Base-by-base conservation (phyloP, 2,797 vertebrate genomes). In the Benthosema pterotum region DNA sequence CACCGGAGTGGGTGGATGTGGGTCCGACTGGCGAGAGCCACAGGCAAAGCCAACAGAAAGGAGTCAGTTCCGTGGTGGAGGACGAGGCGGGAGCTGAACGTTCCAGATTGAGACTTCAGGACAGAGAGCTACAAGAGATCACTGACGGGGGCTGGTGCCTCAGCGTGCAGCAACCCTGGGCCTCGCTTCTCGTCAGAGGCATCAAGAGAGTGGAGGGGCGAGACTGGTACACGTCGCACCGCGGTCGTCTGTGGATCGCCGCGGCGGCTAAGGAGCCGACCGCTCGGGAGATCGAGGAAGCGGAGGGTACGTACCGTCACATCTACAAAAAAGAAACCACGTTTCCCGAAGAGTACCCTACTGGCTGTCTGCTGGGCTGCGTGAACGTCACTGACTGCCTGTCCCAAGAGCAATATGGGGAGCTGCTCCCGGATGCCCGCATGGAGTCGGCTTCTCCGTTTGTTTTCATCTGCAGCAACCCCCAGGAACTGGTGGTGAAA, bases 161-260 rank as follows among this genome's bases (percentile, higher is more conserved):
- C 70, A 98, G 97, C 87, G 91, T 99, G 93, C 98, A 99, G 88
- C 98, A 99, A 42, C 98, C 98, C 0, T 99, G 98, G 97, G 98
- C 98, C 57, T 96, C 97, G 0, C 87, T 99, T 53, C 93, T 99
- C 8, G 74, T 96, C 47, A 93, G 82, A 78, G 97, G 97, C 71
- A 92, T 98, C 83, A 99, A 99, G 93, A 94, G 97, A 85, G 95
- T 97, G 60, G 97, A 99, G 85, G 97, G 98, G 58, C 91, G 98
- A 78, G 95, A 93, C 7, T 99, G 98, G 98, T 99, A 99, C 83
- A 94, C 95, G 0, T 92, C 96, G 42, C 98, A 99, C 62, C 88
- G 98, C 60, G 98, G 98, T 22, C 93, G 95, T 42, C 90, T 99
- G 19, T 99, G 98, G 97, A 97, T 99, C 43, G 96, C 97, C 70